phyloP scores from a whole-genome alignment of 2,113 vertebrate species.

The Calyptommatus sinebrachiatus region DNA sequence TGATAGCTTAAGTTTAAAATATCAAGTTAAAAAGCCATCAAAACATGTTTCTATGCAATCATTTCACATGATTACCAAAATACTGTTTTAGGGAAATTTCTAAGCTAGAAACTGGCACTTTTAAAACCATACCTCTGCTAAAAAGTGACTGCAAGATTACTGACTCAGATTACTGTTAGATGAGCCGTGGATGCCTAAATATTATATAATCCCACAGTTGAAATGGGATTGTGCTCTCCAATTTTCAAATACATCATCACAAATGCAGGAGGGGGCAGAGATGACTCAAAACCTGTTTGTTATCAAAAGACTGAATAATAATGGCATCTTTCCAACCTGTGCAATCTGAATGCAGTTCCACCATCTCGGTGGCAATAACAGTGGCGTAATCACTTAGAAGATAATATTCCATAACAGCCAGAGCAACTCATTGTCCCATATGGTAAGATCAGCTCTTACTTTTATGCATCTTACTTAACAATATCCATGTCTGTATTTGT shows the following conservation, averaged over 20 bases:
- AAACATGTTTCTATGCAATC: not conserved
- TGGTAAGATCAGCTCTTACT: not conserved
- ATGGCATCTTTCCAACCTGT: not conserved
- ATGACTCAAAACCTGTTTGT: no score
- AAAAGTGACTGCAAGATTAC: no score
- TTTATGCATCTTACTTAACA: not conserved
- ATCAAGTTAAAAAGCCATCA: not conserved
- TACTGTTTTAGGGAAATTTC: no score
- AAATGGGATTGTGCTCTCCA: rapidly evolving
- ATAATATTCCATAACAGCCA: not conserved
- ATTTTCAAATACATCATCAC: not conserved
- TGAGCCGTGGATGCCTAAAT: no score
- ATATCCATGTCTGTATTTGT: slow-evolving; percentile 6
- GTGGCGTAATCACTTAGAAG: not conserved
- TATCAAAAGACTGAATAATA: not conserved
- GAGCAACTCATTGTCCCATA: not conserved
- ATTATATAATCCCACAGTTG: no score
- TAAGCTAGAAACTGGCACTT: no score
- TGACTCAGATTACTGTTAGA: no score
- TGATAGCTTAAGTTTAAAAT: not conserved
- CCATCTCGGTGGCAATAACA: not conserved
- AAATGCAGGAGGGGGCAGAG: not conserved
- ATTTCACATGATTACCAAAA: no score
- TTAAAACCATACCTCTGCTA: no score
- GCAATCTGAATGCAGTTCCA: not conserved